Conservation (phyloP, 2,888 invertebrate genomes). For the Acronicta leporina region DNA sequence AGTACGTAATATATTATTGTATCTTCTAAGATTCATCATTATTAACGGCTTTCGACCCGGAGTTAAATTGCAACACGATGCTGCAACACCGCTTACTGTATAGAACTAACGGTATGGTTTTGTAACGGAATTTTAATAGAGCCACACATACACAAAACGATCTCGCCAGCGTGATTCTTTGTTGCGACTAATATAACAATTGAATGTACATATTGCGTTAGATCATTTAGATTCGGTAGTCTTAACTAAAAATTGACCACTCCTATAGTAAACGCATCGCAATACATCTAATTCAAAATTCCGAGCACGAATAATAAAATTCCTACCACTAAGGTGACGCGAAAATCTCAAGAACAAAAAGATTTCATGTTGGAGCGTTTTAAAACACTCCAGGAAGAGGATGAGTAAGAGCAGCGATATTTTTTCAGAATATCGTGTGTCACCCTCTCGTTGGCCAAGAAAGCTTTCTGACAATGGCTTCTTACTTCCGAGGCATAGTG, state of each 20-base stretch:
- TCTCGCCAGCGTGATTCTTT: constrained; percentile 40
- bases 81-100: constrained; percentile 49
- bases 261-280: constrained; percentile 15
- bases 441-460: constrained; percentile 21
- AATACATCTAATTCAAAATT: constrained; percentile 33
- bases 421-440: constrained; percentile 17
- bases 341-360: constrained; percentile 13
- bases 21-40: constrained; percentile 22
- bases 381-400: constrained; percentile 21
- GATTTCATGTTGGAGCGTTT: constrained; percentile 22
- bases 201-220: constrained; percentile 33
- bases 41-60: constrained; percentile 30
- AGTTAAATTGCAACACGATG: constrained; percentile 55
- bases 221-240: constrained; percentile 31
- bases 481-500: background rate
- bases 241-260: constrained; percentile 32
- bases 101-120: constrained; percentile 52
- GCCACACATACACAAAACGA: constrained; percentile 46
- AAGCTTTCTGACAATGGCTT: constrained; percentile 20
- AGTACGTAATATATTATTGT: background rate
- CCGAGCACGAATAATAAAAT: constrained; percentile 20
- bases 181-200: constrained; percentile 40
- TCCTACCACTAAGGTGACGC: constrained; percentile 3
- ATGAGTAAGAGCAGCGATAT: constrained; percentile 14
- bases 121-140: constrained; percentile 53